These are phyloP conservation scores for Cheumatopsyche charites DNA, from an alignment of 1,140 invertebrate genomes.

Conservation along the genomic window DNA sequence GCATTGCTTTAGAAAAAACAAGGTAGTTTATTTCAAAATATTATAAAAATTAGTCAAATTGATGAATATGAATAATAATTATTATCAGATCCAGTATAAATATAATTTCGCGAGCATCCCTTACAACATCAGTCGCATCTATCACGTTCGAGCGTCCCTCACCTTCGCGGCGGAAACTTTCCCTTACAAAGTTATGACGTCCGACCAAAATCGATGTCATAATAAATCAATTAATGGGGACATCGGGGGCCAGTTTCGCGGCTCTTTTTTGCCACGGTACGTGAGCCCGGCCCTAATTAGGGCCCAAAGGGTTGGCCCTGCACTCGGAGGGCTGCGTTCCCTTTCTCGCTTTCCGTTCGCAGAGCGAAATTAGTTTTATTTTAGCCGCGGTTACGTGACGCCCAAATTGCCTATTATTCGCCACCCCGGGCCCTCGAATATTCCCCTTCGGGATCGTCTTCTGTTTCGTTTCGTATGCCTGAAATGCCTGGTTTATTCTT, in stretches of 20 bases:
- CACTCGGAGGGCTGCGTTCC: constrained; percentile 40
- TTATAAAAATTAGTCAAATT: too few species aligned
- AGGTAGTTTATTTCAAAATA: too few species aligned
- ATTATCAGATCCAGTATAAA: not conserved
- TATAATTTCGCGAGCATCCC: not conserved
- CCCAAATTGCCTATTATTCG: constrained; percentile 29
- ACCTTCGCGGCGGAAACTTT: constrained; percentile 39
- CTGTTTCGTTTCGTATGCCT: too few species aligned
- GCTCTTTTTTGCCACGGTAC: constrained; percentile 45
- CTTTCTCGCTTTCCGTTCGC: constrained; percentile 7
- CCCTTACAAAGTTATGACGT: constrained; percentile 45
- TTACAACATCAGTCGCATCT: constrained; percentile 14
- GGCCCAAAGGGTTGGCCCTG: constrained; percentile 43
- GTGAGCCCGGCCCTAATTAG: constrained; percentile 48
- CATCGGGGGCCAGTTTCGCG: constrained; percentile 20
- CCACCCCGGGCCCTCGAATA: not conserved
- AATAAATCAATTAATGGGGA: constrained; percentile 49
- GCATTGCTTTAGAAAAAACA: too few species aligned
- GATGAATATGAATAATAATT: too few species aligned
- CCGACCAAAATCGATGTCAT: constrained; percentile 50
- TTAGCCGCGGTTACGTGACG: constrained; percentile 40
- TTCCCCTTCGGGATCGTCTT: not conserved
- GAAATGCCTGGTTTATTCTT: not conserved
- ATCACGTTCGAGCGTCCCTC: constrained; percentile 25
- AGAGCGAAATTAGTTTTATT: constrained; percentile 48